Base-by-base conservation (phyloP, 1,140 invertebrate species). In the Archegozetes longisetosus region DNA sequence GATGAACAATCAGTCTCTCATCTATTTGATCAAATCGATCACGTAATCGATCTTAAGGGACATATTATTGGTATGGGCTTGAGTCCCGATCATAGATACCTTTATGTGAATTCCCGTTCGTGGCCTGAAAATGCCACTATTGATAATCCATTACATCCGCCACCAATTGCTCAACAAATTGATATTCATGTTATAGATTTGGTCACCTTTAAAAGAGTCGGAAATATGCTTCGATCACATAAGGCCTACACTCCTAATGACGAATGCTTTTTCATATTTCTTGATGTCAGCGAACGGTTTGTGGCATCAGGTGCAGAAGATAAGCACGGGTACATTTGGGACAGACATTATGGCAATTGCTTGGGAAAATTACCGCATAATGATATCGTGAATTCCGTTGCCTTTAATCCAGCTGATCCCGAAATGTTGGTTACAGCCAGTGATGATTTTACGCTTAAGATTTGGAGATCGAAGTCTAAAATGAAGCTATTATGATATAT, bases 151-250 rank as follows among this genome's bases (percentile, higher is more conserved):
- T 71, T 88, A 14, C 79, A 83, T 67, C 86, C 87, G 28, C 87
- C 87, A 2, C 86, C 86, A 0, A 87, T 90, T 65, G 86, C 87
- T n/a, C 84, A 88, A 73, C 85, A 90, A 75, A 89, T 90, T 58
- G 87, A 91, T 68, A 86, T 90, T 64, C 85, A 88, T 67, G 86
- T 90, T 1, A 89, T 90, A 64, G 87, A 90, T 74, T 72, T 90
- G 60, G 77, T 80, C 32, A 86, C 82, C 0, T 74, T 90, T 27
- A 81, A 83, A 68, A 78, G 83, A 73, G 82, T 89, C 20, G 86
- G 85, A 2, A 85, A 80, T 48, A 87, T 89, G 82, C 68, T 86
- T n/a, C 75, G 84, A 58, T 78, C 85, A 14, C 87, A 90, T 69
- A 85, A 84, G 71, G 86, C 86, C 1, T 91, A 86, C 67, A 89